Conservation (phyloP, 1,140 invertebrate species). For the Doryteuthis pealeii region DNA sequence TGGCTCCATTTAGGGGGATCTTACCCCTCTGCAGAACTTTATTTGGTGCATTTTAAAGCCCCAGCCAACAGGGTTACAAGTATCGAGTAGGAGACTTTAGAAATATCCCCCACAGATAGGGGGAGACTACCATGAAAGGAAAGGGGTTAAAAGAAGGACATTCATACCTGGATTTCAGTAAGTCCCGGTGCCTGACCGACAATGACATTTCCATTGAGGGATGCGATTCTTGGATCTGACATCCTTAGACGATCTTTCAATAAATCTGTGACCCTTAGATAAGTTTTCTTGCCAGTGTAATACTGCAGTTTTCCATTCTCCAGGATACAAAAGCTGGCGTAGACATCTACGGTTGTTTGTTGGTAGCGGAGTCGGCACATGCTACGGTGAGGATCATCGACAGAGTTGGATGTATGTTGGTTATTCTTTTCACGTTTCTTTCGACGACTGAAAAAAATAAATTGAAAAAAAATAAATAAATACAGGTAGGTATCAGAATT, state of each 20-base stretch:
- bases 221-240: slow-evolving; percentile 84
- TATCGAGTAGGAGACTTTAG: too few relatives aligned
- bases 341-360: slow-evolving; percentile 84
- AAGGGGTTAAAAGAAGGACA: too few relatives aligned
- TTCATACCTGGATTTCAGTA: slow-evolving; percentile 84
- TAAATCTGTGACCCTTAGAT: slow-evolving; percentile 87
- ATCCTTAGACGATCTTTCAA: slow-evolving; percentile 80
- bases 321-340: slow-evolving; percentile 76
- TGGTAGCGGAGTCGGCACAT: slow-evolving; percentile 81
- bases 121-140: too few relatives aligned
- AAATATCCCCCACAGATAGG: too few relatives aligned
- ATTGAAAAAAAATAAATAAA: background rate
- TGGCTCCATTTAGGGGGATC: too few relatives aligned
- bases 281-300: slow-evolving; percentile 78
- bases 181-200: slow-evolving; percentile 84
- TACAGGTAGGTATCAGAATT: background rate
- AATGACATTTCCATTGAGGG: slow-evolving; percentile 75
- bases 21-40: too few relatives aligned
- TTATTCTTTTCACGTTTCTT: background rate
- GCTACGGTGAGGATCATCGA: slow-evolving; percentile 40
- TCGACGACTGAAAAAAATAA: background rate
- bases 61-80: too few relatives aligned
- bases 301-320: slow-evolving; percentile 36
- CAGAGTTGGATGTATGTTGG: too few relatives aligned
- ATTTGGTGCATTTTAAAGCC: too few relatives aligned